phyloP scores from a whole-genome alignment of 2,113 vertebrate species.

The Ptilorrhoa leucosticta region DNA sequence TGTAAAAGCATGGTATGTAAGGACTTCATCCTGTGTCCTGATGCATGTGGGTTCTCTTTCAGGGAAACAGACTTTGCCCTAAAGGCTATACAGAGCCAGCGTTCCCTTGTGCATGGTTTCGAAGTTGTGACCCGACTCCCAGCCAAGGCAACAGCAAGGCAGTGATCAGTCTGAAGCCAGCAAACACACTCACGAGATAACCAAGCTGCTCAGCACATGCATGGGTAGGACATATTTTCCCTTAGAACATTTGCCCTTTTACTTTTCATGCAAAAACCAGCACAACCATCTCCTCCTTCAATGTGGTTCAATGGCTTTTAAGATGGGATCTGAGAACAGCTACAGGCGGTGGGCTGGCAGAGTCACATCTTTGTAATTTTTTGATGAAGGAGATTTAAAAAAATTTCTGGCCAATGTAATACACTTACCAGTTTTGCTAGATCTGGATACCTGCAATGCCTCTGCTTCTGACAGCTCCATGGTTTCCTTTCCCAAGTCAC shows the following conservation, averaged over 20 bases:
- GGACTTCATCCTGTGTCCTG: rapidly evolving
- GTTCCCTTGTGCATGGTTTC: rapidly evolving
- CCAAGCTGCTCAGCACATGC: not conserved
- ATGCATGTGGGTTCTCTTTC: not conserved
- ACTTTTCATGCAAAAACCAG: not conserved
- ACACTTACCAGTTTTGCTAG: not conserved
- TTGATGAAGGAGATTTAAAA: not conserved
- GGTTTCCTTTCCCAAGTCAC: not conserved
- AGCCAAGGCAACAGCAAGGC: not conserved
- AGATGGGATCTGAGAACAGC: not conserved
- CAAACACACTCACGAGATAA: not conserved
- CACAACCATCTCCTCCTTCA: too few species aligned
- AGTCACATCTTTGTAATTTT: not conserved
- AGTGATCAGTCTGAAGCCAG: not conserved
- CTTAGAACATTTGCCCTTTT: not conserved
- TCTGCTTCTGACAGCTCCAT: not conserved
- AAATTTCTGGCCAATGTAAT: not conserved
- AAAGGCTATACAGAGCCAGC: not conserved
- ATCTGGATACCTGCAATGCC: not conserved
- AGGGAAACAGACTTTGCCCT: not conserved
- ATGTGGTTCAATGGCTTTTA: not conserved
- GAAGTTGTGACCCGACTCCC: not conserved
- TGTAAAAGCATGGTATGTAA: not conserved
- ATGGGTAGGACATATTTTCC: not conserved
- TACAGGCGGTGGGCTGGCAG: not conserved